phyloP scores from a whole-genome alignment of 2,888 invertebrate species.

The Mayetiola destructor region DNA sequence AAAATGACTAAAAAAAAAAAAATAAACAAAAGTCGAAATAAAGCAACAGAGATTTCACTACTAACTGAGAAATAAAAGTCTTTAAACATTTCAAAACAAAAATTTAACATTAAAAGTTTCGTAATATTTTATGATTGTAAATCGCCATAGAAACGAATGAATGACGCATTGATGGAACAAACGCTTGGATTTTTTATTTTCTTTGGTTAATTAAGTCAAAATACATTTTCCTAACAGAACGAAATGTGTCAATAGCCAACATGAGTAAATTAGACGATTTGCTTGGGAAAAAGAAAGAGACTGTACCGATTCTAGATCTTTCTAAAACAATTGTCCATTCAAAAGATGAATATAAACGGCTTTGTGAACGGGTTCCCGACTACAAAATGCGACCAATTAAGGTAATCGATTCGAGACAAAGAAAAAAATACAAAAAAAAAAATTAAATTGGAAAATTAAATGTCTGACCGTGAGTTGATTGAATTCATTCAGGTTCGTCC shows the following conservation, averaged over 20 bases:
- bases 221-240: too few species aligned
- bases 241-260: too few species aligned
- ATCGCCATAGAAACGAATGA: too few species aligned
- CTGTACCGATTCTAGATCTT: constrained; percentile 68
- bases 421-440: not conserved
- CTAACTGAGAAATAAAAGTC: not conserved
- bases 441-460: not conserved
- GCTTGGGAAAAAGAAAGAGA: constrained; percentile 71
- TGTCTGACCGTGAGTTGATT: too few species aligned
- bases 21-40: not conserved
- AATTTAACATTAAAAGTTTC: too few species aligned
- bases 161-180: too few species aligned
- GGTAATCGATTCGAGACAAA: constrained; percentile 33
- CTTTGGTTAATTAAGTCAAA: too few species aligned
- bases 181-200: too few species aligned
- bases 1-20: not conserved
- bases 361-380: constrained; percentile 77
- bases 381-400: constrained; percentile 80
- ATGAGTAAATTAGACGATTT: constrained; percentile 66
- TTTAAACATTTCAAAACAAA: not conserved
- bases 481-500: constrained; percentile 43
- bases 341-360: constrained; percentile 66
- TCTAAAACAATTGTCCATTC: constrained; percentile 63
- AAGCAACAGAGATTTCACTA: not conserved
- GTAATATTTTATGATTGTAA: too few species aligned